These are phyloP conservation scores for Stegophylla sp. DNA, from an alignment of 2,888 invertebrate species.

Conservation along the genomic window DNA sequence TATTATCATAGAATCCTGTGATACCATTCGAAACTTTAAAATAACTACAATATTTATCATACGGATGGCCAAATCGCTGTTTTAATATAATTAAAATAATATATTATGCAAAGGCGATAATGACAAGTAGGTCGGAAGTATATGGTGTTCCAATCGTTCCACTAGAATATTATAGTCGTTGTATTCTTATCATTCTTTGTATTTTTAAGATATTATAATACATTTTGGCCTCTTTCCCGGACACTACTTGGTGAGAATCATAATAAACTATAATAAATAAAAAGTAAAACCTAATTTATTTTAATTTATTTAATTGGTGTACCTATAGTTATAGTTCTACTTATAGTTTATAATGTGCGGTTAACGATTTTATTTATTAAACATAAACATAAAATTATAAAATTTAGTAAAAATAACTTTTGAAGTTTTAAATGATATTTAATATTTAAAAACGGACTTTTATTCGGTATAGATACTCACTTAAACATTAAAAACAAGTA, in stretches of 20 bases:
- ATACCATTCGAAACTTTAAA: not conserved
- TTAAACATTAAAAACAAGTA: no score
- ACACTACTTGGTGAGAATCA: not conserved
- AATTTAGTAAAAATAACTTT: no score
- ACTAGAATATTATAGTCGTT: no score
- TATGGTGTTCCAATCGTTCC: not conserved
- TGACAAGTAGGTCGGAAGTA: conserved; percentile 16
- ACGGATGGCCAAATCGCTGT: not conserved
- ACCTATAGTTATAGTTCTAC: not conserved
- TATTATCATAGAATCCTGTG: not conserved
- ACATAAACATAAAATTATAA: no score
- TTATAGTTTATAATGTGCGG: no score
- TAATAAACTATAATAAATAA: not conserved
- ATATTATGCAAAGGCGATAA: not conserved
- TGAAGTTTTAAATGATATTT: no score
- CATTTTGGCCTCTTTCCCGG: not conserved
- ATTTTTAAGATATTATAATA: not conserved
- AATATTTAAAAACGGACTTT: no score
- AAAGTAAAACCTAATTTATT: not conserved
- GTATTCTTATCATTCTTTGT: not conserved
- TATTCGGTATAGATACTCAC: no score
- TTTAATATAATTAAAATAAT: not conserved
- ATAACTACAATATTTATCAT: not conserved
- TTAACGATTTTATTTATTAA: no score
- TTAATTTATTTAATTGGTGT: not conserved